Evolutionary conservation across 2,797 vertebrate genomes (phyloP).

Genomic region (Rhadinocentrus ornatus): DNA sequence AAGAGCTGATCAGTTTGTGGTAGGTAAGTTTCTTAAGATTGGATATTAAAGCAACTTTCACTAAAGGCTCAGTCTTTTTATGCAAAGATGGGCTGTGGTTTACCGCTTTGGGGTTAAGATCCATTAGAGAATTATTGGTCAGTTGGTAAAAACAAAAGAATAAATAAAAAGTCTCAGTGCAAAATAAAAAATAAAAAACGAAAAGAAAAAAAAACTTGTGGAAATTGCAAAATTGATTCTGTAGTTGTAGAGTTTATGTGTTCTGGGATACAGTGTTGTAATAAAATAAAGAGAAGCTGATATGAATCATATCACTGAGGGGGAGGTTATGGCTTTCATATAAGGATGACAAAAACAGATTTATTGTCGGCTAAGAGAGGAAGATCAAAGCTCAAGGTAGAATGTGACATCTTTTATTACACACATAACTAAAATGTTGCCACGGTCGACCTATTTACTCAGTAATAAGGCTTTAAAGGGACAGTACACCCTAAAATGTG

Average conservation of each 20-base stretch:
- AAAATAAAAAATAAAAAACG: too few species aligned
- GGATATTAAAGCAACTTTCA: too few species aligned
- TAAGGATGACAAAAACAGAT: background rate
- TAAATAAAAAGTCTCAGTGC: too few species aligned
- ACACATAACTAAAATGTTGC: background rate
- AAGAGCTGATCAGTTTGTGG: too few species aligned
- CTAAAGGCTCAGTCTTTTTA: too few species aligned
- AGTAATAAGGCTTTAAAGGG: background rate
- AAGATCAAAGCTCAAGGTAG: background rate
- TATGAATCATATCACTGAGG: background rate
- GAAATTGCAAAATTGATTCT: too few species aligned
- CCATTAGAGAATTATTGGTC: too few species aligned
- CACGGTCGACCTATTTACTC: background rate
- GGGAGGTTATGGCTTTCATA: background rate
- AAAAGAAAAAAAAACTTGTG: too few species aligned
- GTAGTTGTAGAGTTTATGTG: background rate
- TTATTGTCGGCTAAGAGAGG: background rate
- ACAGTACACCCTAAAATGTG: too few species aligned
- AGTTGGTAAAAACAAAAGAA: too few species aligned
- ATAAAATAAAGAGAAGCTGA: background rate
- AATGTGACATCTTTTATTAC: constrained; percentile 7
- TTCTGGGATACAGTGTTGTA: background rate
- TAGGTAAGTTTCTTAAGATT: too few species aligned
- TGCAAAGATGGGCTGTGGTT: background rate
- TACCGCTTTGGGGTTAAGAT: too few species aligned